Evolutionary conservation across 2,888 invertebrate genomes (phyloP), one percentile per base, ranked within the genome.

Genomic region (Cheilosia variabilis): DNA sequence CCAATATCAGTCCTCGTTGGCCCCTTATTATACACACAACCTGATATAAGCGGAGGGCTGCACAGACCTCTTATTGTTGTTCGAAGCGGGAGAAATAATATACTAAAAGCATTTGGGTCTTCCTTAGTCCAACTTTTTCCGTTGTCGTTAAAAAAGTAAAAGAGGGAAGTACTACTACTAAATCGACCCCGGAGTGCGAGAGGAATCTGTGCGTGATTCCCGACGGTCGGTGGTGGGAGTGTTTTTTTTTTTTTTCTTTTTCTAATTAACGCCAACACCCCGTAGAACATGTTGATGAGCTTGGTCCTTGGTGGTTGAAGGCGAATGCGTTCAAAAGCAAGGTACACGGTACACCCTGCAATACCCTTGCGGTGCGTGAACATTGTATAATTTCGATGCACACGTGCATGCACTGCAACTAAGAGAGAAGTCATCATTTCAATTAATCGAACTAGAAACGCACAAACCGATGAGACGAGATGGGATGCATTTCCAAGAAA

Each of bases 221-320:
- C 17, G 47, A 27, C 31, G 66, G 53, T 13, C 2, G 19, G n/a
- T 7, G 52, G 24, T 6, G 19, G 27, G 15, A 31, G 27, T n/a
- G 17, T 58, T 60, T 71, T 71, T n/a, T 58, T 58, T 58, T 60
- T 71, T 71, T n/a, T 58, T 58, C 34, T 27, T 52, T 72, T 72
- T 72, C 31, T 72, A 72, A 73, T 73, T 63, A 73, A 63, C 72
- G 43, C 13, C 62, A 63, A 73, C 62, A 73, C 72, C 72, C 72
- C 62, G 45, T 9, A 22, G 1, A 63, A 63, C 72, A 73, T 53
- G 72, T 53, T 73, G 34, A 58, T 52, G 52, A 52, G 52, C 24
- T 52, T 10, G 22, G 19, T 24, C 22, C 9, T 13, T 50, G 34
- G 22, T 7, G 45, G 45, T n/a, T 45, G 45, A n/a, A 13, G 37